These are phyloP conservation scores for Andricus quercusramuli DNA, from an alignment of 2,888 invertebrate species.

Conservation along the genomic window DNA sequence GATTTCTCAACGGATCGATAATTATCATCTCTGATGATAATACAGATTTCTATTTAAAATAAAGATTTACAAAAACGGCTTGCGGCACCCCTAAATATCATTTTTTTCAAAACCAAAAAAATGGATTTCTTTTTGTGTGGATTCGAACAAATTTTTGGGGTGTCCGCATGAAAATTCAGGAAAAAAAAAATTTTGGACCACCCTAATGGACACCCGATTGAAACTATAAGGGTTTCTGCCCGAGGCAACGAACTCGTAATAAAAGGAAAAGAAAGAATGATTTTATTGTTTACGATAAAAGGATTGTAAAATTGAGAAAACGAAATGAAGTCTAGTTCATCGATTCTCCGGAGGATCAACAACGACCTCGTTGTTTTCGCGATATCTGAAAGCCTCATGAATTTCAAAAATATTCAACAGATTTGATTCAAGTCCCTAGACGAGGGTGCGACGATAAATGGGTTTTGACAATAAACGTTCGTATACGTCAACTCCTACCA, in stretches of 20 bases:
- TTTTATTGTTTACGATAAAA: neutral
- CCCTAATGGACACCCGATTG: no score
- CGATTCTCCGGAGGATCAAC: slow-evolving; percentile 4
- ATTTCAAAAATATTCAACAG: slow-evolving; percentile 39
- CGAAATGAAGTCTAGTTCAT: neutral
- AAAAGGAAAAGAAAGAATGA: neutral
- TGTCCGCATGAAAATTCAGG: no score
- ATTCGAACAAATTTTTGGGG: no score
- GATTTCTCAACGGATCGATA: no score
- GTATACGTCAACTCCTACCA: slow-evolving; percentile 37
- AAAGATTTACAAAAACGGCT: no score
- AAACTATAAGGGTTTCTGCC: no score
- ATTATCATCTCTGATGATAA: no score
- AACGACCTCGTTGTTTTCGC: slow-evolving; percentile 26
- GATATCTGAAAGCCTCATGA: slow-evolving; percentile 34
- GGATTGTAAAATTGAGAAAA: neutral
- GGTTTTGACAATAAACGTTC: slow-evolving; percentile 48
- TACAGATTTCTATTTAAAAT: no score
- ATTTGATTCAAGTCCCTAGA: slow-evolving; percentile 40
- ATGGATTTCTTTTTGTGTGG: no score
- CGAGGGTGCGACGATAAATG: slow-evolving; percentile 47
- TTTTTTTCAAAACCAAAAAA: no score
- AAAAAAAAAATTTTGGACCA: no score
- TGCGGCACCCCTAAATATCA: no score
- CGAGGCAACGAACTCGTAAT: neutral